These are phyloP conservation scores for Cydia amplana DNA, from an alignment of 1,140 invertebrate genomes.

Conservation along the genomic window DNA sequence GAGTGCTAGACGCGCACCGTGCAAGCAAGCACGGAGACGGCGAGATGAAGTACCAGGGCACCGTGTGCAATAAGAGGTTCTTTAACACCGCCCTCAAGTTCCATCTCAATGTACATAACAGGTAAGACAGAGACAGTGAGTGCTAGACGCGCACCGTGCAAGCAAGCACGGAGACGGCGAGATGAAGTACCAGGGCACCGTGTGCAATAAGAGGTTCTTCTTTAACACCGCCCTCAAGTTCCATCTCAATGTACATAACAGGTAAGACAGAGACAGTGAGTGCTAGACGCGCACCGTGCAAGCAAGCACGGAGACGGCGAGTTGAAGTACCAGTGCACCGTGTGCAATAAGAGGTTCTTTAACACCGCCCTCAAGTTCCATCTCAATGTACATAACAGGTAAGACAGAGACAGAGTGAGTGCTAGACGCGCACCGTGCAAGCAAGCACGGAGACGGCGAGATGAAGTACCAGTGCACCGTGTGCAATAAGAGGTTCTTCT, in stretches of 20 bases:
- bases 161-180: conserved; percentile 14
- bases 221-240: neutral
- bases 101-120: neutral
- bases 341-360: too few species aligned
- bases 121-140: too few species aligned
- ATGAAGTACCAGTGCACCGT: too few species aligned
- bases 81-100: neutral
- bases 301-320: conserved; percentile 14
- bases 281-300: neutral
- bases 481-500: too few species aligned
- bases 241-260: neutral
- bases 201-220: conserved; percentile 5
- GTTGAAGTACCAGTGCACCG: neutral
- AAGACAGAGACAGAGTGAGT: too few species aligned
- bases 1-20: neutral
- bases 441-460: too few species aligned
- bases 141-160: neutral
- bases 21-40: conserved; percentile 17
- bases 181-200: neutral
- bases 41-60: conserved; percentile 1
- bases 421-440: too few species aligned
- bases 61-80: neutral
- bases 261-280: too few species aligned
- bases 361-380: too few species aligned
- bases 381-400: too few species aligned